Evolutionary conservation across 2,797 vertebrate genomes (phyloP).

Genomic region (Limnodromus scolopaceus): DNA sequence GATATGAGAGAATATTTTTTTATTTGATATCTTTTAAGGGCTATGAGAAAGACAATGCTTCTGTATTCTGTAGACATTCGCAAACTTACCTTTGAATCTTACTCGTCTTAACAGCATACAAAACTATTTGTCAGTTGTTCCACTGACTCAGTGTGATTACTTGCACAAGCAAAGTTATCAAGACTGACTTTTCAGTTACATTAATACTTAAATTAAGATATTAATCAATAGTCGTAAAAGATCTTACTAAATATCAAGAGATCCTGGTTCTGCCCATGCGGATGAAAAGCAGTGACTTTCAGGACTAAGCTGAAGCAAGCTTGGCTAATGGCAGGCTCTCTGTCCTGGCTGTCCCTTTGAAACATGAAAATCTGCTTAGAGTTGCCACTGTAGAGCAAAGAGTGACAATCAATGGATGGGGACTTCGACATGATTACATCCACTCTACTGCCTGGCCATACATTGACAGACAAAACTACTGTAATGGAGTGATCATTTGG

Average conservation of each 20-base stretch:
- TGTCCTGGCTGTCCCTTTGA: constrained; percentile 16
- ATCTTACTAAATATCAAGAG: background rate
- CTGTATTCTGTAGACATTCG: background rate
- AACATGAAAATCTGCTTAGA: constrained; percentile 25
- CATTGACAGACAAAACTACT: constrained; percentile 41
- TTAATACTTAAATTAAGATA: background rate
- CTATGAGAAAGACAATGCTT: background rate
- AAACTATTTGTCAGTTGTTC: background rate
- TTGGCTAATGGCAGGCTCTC: background rate
- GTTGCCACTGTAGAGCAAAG: constrained; percentile 41
- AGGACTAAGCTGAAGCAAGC: background rate
- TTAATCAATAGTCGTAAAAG: background rate
- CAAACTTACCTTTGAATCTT: constrained; percentile 13
- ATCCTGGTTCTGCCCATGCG: background rate
- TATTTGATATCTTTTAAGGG: background rate
- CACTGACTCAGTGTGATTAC: background rate
- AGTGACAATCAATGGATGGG: constrained; percentile 62
- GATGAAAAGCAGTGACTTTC: background rate
- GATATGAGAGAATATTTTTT: background rate
- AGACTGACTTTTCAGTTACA: background rate
- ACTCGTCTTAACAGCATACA: background rate
- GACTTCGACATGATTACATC: constrained; percentile 58
- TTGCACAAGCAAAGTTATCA: background rate
- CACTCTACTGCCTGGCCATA: constrained; percentile 56
- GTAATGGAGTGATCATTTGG: constrained; percentile 55